phyloP scores from a whole-genome alignment of 2,888 invertebrate species.

The Punctoribates punctum region DNA sequence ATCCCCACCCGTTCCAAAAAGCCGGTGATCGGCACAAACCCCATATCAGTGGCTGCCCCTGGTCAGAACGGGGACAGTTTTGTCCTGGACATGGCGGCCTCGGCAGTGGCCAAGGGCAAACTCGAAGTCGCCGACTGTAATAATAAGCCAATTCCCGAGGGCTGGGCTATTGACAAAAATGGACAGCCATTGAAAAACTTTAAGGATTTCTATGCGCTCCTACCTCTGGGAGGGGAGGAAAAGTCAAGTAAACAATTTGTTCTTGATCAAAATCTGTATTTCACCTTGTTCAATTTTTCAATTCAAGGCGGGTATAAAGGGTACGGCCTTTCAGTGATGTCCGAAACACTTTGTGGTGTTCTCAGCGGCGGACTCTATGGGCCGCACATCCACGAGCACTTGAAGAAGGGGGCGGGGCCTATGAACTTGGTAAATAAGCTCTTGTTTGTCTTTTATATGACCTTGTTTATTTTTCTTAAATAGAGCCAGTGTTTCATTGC shows the following conservation, averaged over 20 bases:
- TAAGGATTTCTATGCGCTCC: background rate
- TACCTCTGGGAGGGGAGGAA: conserved; percentile 23
- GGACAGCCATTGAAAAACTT: background rate
- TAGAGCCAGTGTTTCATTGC: background rate
- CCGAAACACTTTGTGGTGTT: background rate
- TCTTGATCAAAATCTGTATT: too few relatives aligned
- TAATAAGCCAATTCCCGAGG: background rate
- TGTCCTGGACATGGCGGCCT: background rate
- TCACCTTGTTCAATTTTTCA: background rate
- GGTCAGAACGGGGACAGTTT: background rate
- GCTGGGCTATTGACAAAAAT: conserved; percentile 21
- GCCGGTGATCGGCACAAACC: background rate
- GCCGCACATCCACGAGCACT: background rate
- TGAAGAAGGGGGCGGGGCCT: background rate
- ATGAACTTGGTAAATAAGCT: conserved; percentile 6
- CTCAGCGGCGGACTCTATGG: background rate
- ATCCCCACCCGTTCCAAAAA: background rate
- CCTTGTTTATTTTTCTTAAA: background rate
- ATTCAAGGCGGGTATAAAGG: background rate
- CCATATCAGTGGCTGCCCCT: background rate
- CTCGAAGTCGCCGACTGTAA: background rate
- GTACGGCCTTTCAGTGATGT: background rate
- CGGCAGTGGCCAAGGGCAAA: background rate
- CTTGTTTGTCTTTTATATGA: background rate
- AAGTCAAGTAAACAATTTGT: conserved; percentile 45